Conservation (phyloP, 92 coral and sea anemone species). For the Palythoa grandiflora region DNA sequence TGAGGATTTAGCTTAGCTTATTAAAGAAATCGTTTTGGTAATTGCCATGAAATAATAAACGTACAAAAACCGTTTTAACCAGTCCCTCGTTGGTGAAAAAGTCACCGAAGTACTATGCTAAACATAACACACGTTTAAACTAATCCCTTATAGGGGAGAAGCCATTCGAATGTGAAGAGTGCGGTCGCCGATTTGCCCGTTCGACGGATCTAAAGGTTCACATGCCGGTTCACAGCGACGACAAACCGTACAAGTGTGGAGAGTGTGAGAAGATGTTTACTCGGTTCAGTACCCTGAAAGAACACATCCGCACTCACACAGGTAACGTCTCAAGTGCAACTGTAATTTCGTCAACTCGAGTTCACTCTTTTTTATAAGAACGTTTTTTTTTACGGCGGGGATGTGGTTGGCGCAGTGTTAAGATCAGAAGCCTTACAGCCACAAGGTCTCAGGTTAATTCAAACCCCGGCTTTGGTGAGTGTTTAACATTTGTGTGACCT, state of each 20-base stretch:
- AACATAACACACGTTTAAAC: background rate
- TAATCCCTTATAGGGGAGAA: slow-evolving; percentile 79
- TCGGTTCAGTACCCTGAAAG: slow-evolving; percentile 97
- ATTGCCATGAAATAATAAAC: too few species aligned
- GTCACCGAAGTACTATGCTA: background rate
- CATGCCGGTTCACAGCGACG: slow-evolving; percentile 98
- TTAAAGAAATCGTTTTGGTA: too few species aligned
- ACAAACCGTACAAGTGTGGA: slow-evolving; percentile 99
- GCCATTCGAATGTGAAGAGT: slow-evolving; percentile 92
- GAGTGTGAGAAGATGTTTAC: slow-evolving; percentile 99
- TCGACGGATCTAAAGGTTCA: slow-evolving; percentile 98
- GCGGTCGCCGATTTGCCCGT: slow-evolving; percentile 98
- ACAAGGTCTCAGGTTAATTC: too few species aligned
- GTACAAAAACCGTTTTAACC: background rate
- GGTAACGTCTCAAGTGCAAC: slow-evolving; percentile 57
- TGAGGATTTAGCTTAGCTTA: too few species aligned
- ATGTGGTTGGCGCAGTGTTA: too few species aligned
- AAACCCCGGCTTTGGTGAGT: too few species aligned
- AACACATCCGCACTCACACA: slow-evolving; percentile 98
- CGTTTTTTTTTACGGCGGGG: too few species aligned
- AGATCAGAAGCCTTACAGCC: too few species aligned
- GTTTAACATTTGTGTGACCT: too few species aligned
- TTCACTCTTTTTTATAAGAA: too few species aligned
- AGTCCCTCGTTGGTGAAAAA: background rate
- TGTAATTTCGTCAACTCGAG: too few species aligned